A percentile compares a stretch with the other conserved stretches of the same genome.
phyloP scores from a whole-genome alignment of 2,113 vertebrate genomes.

The Apaloderma vittatum region DNA sequence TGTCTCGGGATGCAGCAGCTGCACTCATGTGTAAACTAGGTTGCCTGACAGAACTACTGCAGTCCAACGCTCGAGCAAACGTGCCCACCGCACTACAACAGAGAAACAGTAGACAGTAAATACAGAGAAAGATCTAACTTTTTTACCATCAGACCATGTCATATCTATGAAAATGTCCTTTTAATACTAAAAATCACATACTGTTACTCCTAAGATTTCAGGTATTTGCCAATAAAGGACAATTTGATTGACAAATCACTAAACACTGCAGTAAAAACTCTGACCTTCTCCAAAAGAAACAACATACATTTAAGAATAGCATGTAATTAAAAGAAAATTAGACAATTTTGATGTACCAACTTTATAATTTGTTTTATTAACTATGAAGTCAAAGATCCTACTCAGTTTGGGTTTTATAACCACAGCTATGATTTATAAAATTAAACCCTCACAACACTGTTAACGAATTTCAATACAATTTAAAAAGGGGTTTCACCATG shows the following conservation, averaged over 20 bases:
- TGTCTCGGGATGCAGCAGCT: slow-evolving; percentile 95
- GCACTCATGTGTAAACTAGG: slow-evolving; percentile 98
- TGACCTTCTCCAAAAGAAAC: neutral
- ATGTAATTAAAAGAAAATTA: neutral
- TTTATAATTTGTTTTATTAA: neutral
- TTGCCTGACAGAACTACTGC: slow-evolving; percentile 96
- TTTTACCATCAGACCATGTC: neutral
- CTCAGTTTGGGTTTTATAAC: neutral
- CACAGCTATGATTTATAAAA: neutral
- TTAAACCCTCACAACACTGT: neutral
- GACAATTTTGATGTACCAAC: neutral
- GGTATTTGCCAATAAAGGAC: neutral
- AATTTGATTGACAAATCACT: neutral
- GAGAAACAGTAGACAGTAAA: neutral
- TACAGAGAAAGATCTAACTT: neutral
- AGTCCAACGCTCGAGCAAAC: slow-evolving; percentile 94
- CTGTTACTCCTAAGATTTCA: neutral
- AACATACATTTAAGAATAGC: neutral
- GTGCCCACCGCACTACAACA: slow-evolving; percentile 91
- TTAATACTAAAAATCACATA: neutral
- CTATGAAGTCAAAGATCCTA: neutral
- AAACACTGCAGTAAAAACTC: neutral
- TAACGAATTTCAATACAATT: neutral
- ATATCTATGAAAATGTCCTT: neutral
- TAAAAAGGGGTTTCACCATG: neutral